These are phyloP conservation scores for Hedya salicella DNA, from an alignment of 2,888 invertebrate genomes.

Conservation along the genomic window DNA sequence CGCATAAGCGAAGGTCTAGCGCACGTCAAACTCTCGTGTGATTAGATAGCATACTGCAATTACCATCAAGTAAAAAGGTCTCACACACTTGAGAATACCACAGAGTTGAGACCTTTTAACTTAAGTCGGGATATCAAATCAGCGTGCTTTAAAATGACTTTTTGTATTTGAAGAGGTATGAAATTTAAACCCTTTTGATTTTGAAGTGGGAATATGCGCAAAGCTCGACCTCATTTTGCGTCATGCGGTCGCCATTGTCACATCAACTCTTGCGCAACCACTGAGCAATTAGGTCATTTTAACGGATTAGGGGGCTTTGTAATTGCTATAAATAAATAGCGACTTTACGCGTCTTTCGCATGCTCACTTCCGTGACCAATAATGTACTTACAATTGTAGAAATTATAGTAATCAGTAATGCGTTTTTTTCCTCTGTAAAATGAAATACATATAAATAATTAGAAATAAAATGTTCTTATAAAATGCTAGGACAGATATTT, in stretches of 20 bases:
- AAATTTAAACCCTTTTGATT: neutral
- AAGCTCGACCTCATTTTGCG: constrained; percentile 18
- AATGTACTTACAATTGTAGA: too few species aligned
- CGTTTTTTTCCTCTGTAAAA: too few species aligned
- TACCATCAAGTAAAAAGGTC: neutral
- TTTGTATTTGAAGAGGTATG: neutral
- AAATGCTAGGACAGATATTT: too few species aligned
- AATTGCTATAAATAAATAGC: constrained; percentile 9
- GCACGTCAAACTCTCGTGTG: neutral
- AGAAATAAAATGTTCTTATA: too few species aligned
- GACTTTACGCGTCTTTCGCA: constrained; percentile 6
- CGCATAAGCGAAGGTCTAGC: neutral
- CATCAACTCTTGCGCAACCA: constrained; percentile 33
- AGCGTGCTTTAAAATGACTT: neutral
- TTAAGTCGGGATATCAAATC: neutral
- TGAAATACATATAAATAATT: too few species aligned
- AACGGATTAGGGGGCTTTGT: constrained; percentile 17
- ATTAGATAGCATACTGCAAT: neutral
- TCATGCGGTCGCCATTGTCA: constrained; percentile 39
- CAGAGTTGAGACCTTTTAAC: neutral
- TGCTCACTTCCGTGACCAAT: neutral
- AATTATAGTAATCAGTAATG: too few species aligned
- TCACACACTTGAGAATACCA: neutral
- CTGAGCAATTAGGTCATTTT: constrained; percentile 30
- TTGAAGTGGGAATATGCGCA: neutral